Base-by-base conservation (phyloP, 1,140 invertebrate genomes). In the Protaetia brevitarsis region DNA sequence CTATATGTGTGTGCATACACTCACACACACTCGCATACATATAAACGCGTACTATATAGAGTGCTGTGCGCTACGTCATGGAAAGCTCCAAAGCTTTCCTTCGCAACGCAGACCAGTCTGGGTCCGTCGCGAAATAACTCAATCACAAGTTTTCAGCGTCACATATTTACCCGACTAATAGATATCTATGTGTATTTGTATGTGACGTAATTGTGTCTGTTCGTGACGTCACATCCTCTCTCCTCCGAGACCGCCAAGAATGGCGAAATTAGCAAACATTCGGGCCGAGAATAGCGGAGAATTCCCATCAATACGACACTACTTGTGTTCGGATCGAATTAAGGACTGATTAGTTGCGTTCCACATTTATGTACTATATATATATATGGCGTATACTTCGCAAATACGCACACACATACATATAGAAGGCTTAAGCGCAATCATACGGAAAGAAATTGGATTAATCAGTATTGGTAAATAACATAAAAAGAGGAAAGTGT, bases 61-160 rank as follows among this genome's bases (percentile, higher is more conserved):
- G n/a, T n/a, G n/a, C n/a, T n/a, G n/a, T n/a, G n/a, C n/a, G n/a
- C n/a, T n/a, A n/a, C n/a, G n/a, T n/a, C n/a, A n/a, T n/a, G n/a
- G n/a, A n/a, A n/a, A 13, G 7, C 41, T 45, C 19, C 23, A 19
- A 5, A 45, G n/a, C 41, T 4, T 21, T 45, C 23, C 13, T 21
- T 45, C 13, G 10, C 13, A 45, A 2, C 13, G 23, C 23, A 16
- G 41, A 4, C 5, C 41, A 7, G 41, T 3, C 23, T 13, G 41
- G 41, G 23, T 45, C 23, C n/a, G 41, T 13, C 6, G 10, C 41
- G 68, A 45, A 63, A 66, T 72, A 75, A 75, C 73, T 75, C 74
- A 75, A 75, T 75, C 74, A 74, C 69, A 74, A 74, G 68, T 75
- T 73, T 71, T 68, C 72, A 74, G 69, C 71, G 73, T 74, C 73